Conservation (phyloP, 2,888 invertebrate species). For the Adela reaumurella region DNA sequence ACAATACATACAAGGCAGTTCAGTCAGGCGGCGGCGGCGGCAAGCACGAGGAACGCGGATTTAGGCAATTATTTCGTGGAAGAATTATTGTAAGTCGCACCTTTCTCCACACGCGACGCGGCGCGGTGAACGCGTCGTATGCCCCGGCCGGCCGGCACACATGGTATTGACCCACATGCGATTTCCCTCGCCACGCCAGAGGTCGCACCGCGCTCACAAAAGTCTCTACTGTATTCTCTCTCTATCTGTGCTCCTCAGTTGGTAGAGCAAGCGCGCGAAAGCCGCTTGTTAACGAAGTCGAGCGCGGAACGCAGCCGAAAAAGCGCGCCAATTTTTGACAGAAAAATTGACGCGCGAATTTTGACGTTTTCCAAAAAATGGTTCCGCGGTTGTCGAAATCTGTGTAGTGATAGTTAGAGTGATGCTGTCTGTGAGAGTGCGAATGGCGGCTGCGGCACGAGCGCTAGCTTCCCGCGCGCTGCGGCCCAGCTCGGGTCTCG, state of each 20-base stretch:
- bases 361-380: neutral
- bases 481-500: conserved; percentile 33
- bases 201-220: neutral
- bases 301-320: neutral
- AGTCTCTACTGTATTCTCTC: no score
- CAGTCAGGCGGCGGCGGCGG: no score
- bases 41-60: no score
- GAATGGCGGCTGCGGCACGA: neutral
- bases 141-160: neutral
- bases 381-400: neutral
- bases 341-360: neutral
- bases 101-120: neutral
- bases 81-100: neutral
- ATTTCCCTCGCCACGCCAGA: neutral
- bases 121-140: no score
- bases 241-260: neutral
- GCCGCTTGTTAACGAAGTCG: neutral
- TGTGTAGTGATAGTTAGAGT: neutral
- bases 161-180: neutral
- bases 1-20: no score
- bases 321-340: neutral
- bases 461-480: conserved; percentile 28
- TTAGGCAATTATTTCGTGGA: no score
- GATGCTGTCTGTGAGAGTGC: neutral
- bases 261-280: neutral